These are phyloP conservation scores for Gonocerus acuteangulatus DNA, from an alignment of 2,888 invertebrate species.

Conservation along the genomic window DNA sequence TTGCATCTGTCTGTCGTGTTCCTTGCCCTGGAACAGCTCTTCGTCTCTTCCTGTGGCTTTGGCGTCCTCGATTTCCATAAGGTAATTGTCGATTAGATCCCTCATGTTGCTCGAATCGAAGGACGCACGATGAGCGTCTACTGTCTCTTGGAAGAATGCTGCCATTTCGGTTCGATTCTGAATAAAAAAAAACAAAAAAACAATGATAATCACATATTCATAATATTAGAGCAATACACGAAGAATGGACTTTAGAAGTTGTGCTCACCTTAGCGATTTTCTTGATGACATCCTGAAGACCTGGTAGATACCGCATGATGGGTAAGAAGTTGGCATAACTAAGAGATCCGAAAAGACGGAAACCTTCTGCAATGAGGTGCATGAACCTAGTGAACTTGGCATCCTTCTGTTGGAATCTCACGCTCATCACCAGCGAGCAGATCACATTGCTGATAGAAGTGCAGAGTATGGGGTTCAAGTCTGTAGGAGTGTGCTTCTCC, in stretches of 20 bases:
- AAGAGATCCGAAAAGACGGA: conserved; percentile 75
- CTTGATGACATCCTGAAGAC: conserved; percentile 47
- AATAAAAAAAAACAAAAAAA: conserved; percentile 27
- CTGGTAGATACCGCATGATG: conserved; percentile 57
- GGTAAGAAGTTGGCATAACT: conserved; percentile 79
- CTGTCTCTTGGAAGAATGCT: conserved; percentile 71
- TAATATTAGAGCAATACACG: neutral
- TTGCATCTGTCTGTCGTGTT: conserved; percentile 82
- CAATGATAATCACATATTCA: neutral
- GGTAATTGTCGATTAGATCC: conserved; percentile 78
- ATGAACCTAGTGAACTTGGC: conserved; percentile 69
- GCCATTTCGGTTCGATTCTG: conserved; percentile 78
- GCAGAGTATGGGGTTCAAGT: conserved; percentile 67
- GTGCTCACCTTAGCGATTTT: conserved; percentile 50
- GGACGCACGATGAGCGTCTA: conserved; percentile 69
- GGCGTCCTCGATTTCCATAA: conserved; percentile 76
- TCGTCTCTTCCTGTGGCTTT: conserved; percentile 65
- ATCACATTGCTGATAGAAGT: conserved; percentile 84
- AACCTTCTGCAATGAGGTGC: conserved; percentile 83
- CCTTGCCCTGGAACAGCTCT: conserved; percentile 72
- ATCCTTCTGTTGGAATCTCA: conserved; percentile 72
- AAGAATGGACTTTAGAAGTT: too few species aligned
- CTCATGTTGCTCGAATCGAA: conserved; percentile 68
- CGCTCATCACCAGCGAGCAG: conserved; percentile 82
- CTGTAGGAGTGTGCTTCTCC: conserved; percentile 59